Evolutionary conservation across 2,113 vertebrate genomes (phyloP).

Genomic region (Synodontis membranacea): DNA sequence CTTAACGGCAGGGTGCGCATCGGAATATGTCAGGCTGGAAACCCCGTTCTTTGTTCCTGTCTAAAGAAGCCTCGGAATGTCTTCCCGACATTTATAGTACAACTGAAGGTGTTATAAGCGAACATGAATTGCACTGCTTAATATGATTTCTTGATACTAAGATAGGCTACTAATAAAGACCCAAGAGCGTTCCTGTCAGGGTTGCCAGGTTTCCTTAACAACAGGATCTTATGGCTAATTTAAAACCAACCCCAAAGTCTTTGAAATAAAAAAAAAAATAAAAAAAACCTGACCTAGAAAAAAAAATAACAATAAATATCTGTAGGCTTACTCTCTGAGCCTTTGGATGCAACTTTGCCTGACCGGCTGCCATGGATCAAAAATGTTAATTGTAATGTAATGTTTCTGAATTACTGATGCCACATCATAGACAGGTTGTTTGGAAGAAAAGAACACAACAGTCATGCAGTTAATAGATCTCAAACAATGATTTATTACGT

Average conservation of each 20-base stretch:
- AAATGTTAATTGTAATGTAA: too few species aligned
- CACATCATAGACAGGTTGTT: not conserved
- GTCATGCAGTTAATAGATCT: not conserved
- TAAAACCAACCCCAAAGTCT: not conserved
- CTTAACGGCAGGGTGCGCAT: constrained; percentile 57
- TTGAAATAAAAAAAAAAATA: not conserved
- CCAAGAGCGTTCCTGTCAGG: not conserved
- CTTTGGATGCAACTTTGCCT: not conserved
- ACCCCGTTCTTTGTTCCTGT: not conserved
- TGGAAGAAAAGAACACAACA: not conserved
- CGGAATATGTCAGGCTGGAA: constrained; percentile 31
- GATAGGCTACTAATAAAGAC: not conserved
- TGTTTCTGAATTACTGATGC: not conserved
- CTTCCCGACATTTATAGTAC: not conserved
- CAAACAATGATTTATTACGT: not conserved
- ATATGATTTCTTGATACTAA: not conserved
- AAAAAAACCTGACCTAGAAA: not conserved
- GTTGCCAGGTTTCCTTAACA: not conserved
- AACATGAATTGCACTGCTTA: not conserved
- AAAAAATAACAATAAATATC: too few species aligned
- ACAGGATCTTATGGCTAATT: not conserved
- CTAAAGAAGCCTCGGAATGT: not conserved
- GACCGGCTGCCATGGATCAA: not conserved
- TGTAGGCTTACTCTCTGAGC: too few species aligned
- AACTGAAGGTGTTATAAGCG: not conserved